These are phyloP conservation scores for Champsocephalus gunnari DNA, from an alignment of 2,797 vertebrate genomes.

Conservation along the genomic window DNA sequence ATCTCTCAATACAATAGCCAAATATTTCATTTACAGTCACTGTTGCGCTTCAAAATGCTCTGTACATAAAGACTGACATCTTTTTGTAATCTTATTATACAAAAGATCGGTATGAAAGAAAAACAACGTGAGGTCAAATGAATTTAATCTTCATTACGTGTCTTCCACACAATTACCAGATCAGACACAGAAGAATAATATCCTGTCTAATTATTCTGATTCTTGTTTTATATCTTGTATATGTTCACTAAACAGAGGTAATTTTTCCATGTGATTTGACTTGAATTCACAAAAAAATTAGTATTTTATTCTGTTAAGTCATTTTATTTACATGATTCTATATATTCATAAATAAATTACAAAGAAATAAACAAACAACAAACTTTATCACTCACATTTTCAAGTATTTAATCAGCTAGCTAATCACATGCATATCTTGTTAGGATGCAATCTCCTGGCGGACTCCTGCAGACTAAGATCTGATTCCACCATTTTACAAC, in stretches of 20 bases:
- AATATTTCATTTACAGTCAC: constrained; percentile 44
- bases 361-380: neutral
- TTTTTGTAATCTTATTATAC: constrained; percentile 47
- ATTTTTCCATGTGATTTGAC: constrained; percentile 3
- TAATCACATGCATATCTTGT: neutral
- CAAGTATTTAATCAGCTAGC: neutral
- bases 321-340: neutral
- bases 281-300: neutral
- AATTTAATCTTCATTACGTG: constrained; percentile 51
- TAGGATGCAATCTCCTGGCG: neutral
- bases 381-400: neutral
- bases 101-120: constrained; percentile 42
- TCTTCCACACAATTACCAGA: constrained; percentile 39
- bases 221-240: constrained; percentile 1
- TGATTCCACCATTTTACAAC: neutral
- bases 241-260: constrained; percentile 6
- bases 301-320: neutral
- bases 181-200: constrained; percentile 33
- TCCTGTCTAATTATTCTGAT: constrained; percentile 21
- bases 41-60: constrained; percentile 29
- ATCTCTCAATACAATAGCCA: constrained; percentile 28
- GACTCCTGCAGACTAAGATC: neutral
- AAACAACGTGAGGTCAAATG: constrained; percentile 39
- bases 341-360: neutral
- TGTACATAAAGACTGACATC: constrained; percentile 25